Conservation (phyloP, 2,797 vertebrate genomes). For the Helicolenus hilgendorfi region DNA sequence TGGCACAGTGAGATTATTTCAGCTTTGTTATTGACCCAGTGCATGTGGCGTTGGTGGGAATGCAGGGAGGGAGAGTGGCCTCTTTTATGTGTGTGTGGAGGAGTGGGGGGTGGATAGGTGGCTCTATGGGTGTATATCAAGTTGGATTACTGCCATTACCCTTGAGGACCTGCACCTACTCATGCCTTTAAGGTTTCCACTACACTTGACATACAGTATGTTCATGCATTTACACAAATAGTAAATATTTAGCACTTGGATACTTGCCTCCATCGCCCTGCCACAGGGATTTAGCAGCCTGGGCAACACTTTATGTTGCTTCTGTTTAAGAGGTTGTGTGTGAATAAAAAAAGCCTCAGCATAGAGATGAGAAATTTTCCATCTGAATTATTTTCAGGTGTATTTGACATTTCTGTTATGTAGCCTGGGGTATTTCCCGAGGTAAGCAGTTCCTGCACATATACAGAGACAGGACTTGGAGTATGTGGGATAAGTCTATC, state of each 20-base stretch:
- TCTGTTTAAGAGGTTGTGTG: neutral
- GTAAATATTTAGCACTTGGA: slow-evolving; percentile 54
- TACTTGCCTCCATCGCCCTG: slow-evolving; percentile 12
- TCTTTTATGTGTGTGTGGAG: neutral
- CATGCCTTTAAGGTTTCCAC: slow-evolving; percentile 26
- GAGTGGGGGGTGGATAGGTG: neutral
- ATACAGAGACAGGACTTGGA: neutral
- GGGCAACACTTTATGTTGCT: slow-evolving; percentile 8
- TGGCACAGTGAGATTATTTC: neutral
- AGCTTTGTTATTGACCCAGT: slow-evolving; percentile 7
- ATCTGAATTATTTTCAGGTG: slow-evolving; percentile 26
- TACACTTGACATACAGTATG: neutral
- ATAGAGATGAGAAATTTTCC: slow-evolving; percentile 2
- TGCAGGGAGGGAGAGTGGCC: neutral
- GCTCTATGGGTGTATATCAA: neutral
- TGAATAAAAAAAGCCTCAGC: slow-evolving; percentile 3
- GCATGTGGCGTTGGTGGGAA: neutral
- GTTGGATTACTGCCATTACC: slow-evolving; percentile 38
- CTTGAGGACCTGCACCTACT: slow-evolving; percentile 21
- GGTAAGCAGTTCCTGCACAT: neutral
- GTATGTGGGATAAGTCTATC: neutral
- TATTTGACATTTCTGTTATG: slow-evolving; percentile 21
- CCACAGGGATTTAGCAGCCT: slow-evolving; percentile 25
- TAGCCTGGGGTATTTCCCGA: neutral
- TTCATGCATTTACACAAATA: slow-evolving; percentile 29